Evolutionary conservation across 2,888 invertebrate genomes (phyloP).

Genomic region (Epistrophe eligans): DNA sequence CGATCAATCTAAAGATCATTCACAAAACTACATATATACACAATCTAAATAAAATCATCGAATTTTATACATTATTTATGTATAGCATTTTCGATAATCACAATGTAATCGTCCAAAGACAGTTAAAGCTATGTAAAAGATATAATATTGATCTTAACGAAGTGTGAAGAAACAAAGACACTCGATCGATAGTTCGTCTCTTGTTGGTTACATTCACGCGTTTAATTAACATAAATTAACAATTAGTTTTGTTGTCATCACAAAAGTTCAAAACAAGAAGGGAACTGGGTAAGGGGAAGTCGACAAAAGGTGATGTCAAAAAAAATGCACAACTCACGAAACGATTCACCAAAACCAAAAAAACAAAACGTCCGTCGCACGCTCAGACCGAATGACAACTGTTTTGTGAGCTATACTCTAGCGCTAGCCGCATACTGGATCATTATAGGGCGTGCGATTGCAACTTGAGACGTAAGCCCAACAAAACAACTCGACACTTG

Average conservation of each 20-base stretch:
- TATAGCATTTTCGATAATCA: not conserved
- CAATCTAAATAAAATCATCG: not conserved
- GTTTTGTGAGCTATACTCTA: constrained; percentile 47
- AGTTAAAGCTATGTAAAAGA: not conserved
- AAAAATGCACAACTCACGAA: constrained; percentile 11
- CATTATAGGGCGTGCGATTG: constrained; percentile 57
- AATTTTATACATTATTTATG: not conserved
- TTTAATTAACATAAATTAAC: constrained; percentile 71
- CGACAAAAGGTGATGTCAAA: constrained; percentile 20
- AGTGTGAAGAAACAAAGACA: constrained; percentile 30
- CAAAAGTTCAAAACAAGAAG: not conserved
- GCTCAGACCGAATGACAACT: constrained; percentile 65
- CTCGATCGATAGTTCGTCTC: constrained; percentile 23
- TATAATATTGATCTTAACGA: not conserved
- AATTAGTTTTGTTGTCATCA: constrained; percentile 40
- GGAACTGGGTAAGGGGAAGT: not conserved
- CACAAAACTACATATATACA: not conserved
- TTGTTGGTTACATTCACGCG: constrained; percentile 34
- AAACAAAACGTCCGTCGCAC: constrained; percentile 56
- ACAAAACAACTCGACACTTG: constrained; percentile 45
- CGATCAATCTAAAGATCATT: not conserved
- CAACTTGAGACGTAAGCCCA: constrained; percentile 14
- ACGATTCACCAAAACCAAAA: constrained; percentile 8
- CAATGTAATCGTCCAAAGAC: not conserved
- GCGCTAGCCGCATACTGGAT: constrained; percentile 41